Conservation (phyloP, 2,888 invertebrate genomes). For the Drosophila bunnanda region DNA sequence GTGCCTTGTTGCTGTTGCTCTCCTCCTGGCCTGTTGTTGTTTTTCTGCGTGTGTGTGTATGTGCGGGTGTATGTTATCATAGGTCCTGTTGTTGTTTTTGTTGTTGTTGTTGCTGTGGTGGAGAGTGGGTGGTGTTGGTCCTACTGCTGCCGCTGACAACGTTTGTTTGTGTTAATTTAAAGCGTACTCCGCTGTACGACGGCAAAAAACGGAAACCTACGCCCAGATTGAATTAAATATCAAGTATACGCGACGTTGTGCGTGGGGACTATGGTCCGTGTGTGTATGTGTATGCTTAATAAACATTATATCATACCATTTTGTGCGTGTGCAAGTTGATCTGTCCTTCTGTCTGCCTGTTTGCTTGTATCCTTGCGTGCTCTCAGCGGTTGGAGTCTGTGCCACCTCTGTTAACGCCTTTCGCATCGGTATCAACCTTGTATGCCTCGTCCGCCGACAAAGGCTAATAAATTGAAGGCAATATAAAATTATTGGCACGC, state of each 20-base stretch:
- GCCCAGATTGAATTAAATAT: conserved; percentile 76
- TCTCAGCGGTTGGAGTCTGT: conserved; percentile 14
- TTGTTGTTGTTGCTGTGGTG: conserved; percentile 35
- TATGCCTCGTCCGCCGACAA: conserved; percentile 17
- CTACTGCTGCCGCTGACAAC: conserved; percentile 61
- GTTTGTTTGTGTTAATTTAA: conserved; percentile 76
- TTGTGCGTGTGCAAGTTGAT: conserved; percentile 39
- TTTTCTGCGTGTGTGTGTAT: conserved; percentile 20
- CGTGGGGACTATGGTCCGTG: conserved; percentile 18
- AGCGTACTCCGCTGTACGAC: conserved; percentile 53
- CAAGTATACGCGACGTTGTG: conserved; percentile 65
- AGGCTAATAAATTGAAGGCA: conserved; percentile 58
- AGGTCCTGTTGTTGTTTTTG: conserved; percentile 32
- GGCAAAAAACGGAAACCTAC: conserved; percentile 60
- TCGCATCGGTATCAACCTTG: conserved; percentile 48
- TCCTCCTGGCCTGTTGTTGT: conserved; percentile 50
- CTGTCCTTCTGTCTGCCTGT: conserved; percentile 27
- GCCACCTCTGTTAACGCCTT: conserved; percentile 39
- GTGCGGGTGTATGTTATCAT: conserved; percentile 30
- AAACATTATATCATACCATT: conserved; percentile 68
- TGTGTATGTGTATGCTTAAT: conserved; percentile 50
- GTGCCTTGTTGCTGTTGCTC: conserved; percentile 60
- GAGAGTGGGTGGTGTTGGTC: conserved; percentile 23
- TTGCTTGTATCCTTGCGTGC: conserved; percentile 16
- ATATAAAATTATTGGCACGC: conserved; percentile 64